Evolutionary conservation across 2,888 invertebrate species (phyloP).

Genomic region (Neelides folsomi): DNA sequence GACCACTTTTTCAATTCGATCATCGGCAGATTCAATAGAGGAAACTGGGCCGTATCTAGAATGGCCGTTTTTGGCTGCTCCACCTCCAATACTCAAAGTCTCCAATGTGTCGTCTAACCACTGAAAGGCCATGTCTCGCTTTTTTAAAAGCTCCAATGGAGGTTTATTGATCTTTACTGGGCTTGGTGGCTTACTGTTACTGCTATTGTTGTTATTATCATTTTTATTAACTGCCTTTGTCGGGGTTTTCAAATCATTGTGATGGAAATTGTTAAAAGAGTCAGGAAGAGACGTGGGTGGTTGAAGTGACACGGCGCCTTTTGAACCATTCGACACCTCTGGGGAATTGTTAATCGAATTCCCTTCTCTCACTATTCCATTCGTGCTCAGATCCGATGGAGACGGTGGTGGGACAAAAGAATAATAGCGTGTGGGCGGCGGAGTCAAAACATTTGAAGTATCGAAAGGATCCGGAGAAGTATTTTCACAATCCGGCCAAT

Average conservation of each 20-base stretch:
- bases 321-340: not conserved
- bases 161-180: constrained; percentile 12
- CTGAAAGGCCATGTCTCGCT: constrained; percentile 39
- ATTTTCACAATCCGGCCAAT: constrained; percentile 17
- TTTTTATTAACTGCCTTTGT: not conserved
- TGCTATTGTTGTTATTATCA: constrained; percentile 12
- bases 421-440: constrained; percentile 34
- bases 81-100: constrained; percentile 27
- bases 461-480: constrained; percentile 51
- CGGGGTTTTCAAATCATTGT: no score
- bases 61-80: not conserved
- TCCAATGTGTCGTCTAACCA: constrained; percentile 39
- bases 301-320: not conserved
- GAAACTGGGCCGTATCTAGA: not conserved
- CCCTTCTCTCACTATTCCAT: not conserved
- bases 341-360: not conserved
- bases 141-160: constrained; percentile 28
- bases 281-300: not conserved
- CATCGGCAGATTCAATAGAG: not conserved
- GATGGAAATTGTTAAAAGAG: not conserved
- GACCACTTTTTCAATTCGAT: not conserved
- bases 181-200: constrained; percentile 3
- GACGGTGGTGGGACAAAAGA: constrained; percentile 25
- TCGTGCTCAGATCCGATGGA: constrained; percentile 2
- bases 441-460: constrained; percentile 41